Conservation (phyloP, 2,888 invertebrate genomes). For the Diabrotica balteata region DNA sequence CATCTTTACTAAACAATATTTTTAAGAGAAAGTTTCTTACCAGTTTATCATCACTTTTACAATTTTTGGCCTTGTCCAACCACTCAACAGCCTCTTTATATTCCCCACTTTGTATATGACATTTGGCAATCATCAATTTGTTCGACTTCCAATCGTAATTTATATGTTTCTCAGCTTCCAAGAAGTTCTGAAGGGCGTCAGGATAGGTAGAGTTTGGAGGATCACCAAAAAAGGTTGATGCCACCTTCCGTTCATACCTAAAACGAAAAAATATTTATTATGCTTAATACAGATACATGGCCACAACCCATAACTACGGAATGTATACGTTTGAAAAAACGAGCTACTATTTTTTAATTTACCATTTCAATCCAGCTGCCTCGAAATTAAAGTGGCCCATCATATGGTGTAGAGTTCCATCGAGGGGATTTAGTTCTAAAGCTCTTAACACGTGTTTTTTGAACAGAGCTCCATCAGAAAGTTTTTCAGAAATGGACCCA, state of each 20-base stretch:
- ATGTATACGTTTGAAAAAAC: no score
- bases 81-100: conserved; percentile 62
- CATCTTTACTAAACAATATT: neutral
- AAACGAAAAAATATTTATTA: neutral
- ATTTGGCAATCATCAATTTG: conserved; percentile 65
- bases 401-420: conserved; percentile 71
- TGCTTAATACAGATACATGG: no score
- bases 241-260: conserved; percentile 73
- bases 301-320: no score
- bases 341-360: conserved; percentile 10
- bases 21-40: conserved; percentile 35
- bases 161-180: conserved; percentile 64
- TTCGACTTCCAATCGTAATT: conserved; percentile 67
- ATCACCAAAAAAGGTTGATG: conserved; percentile 69
- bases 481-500: conserved; percentile 69
- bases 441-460: conserved; percentile 74
- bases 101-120: conserved; percentile 62
- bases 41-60: conserved; percentile 38
- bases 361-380: conserved; percentile 61
- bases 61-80: conserved; percentile 56
- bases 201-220: conserved; percentile 68
- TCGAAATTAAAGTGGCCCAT: conserved; percentile 75
- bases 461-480: conserved; percentile 70
- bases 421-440: conserved; percentile 66
- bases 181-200: conserved; percentile 67